phyloP scores from a whole-genome alignment of 2,888 invertebrate genomes.

The Apamea crenata region DNA sequence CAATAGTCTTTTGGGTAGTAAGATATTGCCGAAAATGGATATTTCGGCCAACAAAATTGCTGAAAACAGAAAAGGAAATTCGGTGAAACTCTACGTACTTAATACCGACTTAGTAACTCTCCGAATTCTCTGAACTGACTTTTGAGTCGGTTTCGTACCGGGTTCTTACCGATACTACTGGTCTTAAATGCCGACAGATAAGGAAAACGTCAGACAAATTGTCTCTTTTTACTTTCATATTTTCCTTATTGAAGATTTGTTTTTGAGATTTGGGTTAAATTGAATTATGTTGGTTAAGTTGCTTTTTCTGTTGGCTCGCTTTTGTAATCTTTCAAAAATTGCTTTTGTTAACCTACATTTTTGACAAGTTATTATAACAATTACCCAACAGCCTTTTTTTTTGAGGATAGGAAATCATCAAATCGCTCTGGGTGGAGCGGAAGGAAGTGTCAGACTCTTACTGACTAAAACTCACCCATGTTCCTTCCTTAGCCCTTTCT shows the following conservation, averaged over 20 bases:
- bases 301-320: not conserved
- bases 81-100: too few relatives aligned
- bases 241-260: slow-evolving; percentile 30
- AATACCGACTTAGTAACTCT: not conserved
- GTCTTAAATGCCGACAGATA: not conserved
- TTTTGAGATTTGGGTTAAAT: not conserved
- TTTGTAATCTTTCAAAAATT: not conserved
- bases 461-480: too few relatives aligned
- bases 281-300: not conserved
- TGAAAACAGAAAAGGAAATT: not conserved
- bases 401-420: too few relatives aligned
- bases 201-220: slow-evolving; percentile 26
- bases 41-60: not conserved
- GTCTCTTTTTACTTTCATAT: not conserved
- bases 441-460: too few relatives aligned
- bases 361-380: not conserved
- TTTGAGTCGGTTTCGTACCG: not conserved
- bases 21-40: not conserved
- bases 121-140: not conserved
- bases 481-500: too few relatives aligned
- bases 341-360: not conserved
- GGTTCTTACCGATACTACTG: not conserved
- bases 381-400: too few relatives aligned
- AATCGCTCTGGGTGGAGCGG: too few relatives aligned
- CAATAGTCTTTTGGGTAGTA: too few relatives aligned